Base-by-base conservation (phyloP, 2,797 vertebrate genomes). In the Brotogeris chrysoptera region DNA sequence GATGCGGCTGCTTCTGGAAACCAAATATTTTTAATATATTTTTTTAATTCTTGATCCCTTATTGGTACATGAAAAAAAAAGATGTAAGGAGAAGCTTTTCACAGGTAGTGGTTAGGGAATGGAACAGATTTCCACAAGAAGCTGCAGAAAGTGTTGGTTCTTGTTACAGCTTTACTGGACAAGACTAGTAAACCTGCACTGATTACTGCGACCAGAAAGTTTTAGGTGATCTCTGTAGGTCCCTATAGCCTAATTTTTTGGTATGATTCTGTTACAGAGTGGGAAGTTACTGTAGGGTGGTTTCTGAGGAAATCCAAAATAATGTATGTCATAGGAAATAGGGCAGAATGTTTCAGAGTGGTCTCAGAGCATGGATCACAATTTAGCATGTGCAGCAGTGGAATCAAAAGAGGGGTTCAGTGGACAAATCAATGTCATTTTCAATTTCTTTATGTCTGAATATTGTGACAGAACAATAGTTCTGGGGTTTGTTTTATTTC, bases 361-460 rank as follows among this genome's bases (percentile, higher is more conserved):
- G 6, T 76, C 24, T 87, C 27, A 39, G n/a, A 69, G 36, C 39
- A 44, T 15, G 73, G 64, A 47, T 21, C 36, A 12, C 18, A 68
- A 43, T 85, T 87, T 19, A 73, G 52, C 1, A 1, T 82, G 52
- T 30, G 41, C 47, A 74, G 30, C 49, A 80, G 32, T 52, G 63
- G 34, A 69, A 43, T 79, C 63, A 34, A 38, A 69, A 72, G 41
- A 49, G 44, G 4, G 5, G 3, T 47, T 83, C 1, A 0, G 23
- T 43, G 68, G 53, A 68, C 38, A 50, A 73, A 44, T 74, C 69
- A 20, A 18, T 32, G 38, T 66, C 5, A 16, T 72, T 92, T 90
- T 55, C 63, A 91, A 66, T 43, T 76, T 92, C 57, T 52, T 94
- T 85, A 13, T 80, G 44, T 66, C 53, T 71, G 44, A 92, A 39